Base-by-base conservation (phyloP, 2,888 invertebrate genomes). In the Arrhopalites spinosus region DNA sequence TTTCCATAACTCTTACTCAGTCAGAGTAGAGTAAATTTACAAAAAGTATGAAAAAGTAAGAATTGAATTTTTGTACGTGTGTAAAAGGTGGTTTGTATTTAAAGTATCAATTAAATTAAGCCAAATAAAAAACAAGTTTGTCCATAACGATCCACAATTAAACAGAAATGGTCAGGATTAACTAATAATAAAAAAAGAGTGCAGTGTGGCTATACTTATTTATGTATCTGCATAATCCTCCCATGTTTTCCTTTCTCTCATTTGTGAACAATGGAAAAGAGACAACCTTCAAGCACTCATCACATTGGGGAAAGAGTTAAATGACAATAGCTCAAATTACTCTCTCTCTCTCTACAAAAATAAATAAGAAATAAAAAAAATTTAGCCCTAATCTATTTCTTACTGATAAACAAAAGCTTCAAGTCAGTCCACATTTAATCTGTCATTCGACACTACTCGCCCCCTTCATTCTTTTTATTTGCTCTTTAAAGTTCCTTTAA, bases 301-400 rank as follows among this genome's bases (percentile, higher is more conserved):
- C 70, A 29, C 59, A 25, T 59, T 15, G 20, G 59, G 59, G 70
- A 70, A 70, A 70, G 70, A 70, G n/a, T 30, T 15, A 36, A 70
- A 15, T 70, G 70, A 70, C 70, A 70, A 70, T 70, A 56, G 70
- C 70, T 56, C 23, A 70, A 56, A 70, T 70, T 70, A 70, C 59
- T 11, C 36, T 53, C 30, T 68, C 59, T 7, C 5, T 56, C 56
- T n/a, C 56, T 56, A 8, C n/a, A 8, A 7, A 13, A 13, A 8
- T 56, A 8, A 13, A 8, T 56, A 8, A 23, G 13, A 5, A 23
- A 59, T 23, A 30, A 36, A 69, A 69, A 69, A 56, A 53, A n/a
- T 3, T 25, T 25, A 69, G 50, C 56, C n/a, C 70, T 29, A 59
- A 59, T 53, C 56, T 30, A 36, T 70, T 59, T 70, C 43, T 20